Conservation (phyloP, 2,113 vertebrate genomes). For the Pterophyllum scalare region DNA sequence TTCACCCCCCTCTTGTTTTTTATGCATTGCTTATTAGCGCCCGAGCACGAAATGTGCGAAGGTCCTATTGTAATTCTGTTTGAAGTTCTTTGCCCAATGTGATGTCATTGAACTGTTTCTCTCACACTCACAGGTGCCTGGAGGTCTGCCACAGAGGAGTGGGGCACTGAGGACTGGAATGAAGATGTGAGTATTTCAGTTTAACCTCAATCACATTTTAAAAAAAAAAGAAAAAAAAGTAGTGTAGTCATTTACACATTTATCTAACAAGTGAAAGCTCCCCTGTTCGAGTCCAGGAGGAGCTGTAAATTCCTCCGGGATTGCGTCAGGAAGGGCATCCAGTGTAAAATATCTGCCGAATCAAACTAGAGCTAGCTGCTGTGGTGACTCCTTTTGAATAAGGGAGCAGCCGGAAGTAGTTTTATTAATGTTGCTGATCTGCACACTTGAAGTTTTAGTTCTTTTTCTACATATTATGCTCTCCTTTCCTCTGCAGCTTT, state of each 20-base stretch:
- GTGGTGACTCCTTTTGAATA: neutral
- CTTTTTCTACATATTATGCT: neutral
- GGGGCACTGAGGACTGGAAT: slow-evolving; percentile 99
- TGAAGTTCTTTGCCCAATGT: slow-evolving; percentile 44
- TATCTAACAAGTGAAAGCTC: too few relatives aligned
- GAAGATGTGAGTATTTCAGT: slow-evolving; percentile 90
- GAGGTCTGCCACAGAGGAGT: slow-evolving; percentile 93
- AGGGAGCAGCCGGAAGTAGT: neutral
- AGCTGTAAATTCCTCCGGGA: neutral
- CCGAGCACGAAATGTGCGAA: too few relatives aligned
- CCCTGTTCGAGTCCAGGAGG: neutral
- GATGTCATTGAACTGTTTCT: slow-evolving; percentile 70
- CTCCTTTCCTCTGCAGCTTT: slow-evolving; percentile 82
- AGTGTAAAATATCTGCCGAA: neutral
- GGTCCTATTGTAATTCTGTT: too few relatives aligned
- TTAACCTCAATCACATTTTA: neutral
- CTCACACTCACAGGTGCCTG: slow-evolving; percentile 85
- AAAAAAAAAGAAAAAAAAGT: neutral
- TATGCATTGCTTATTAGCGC: neutral
- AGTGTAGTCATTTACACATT: neutral
- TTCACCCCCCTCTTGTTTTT: slow-evolving; percentile 8
- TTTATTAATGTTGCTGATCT: neutral
- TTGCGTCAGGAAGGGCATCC: neutral
- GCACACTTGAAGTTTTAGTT: neutral
- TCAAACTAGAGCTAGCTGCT: neutral